These are phyloP conservation scores for Stigmatopora nigra DNA, from an alignment of 2,113 vertebrate genomes.

Conservation along the genomic window DNA sequence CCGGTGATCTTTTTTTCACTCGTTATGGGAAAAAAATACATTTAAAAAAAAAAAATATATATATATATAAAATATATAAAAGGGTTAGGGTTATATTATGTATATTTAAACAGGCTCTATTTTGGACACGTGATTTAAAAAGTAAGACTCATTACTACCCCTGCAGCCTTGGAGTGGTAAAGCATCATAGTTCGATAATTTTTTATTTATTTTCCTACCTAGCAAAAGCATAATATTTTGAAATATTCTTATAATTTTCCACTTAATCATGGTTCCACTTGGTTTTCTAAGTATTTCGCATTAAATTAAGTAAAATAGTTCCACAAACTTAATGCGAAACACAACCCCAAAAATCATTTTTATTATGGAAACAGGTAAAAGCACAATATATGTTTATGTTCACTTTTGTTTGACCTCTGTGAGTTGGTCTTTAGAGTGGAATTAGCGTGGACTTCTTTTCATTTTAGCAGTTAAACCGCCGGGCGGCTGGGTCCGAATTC, in stretches of 20 bases:
- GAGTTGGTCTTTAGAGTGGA: not conserved
- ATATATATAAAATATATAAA: no score
- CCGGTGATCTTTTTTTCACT: no score
- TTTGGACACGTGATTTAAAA: no score
- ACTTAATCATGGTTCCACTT: not conserved
- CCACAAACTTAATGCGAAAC: not conserved
- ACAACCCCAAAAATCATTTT: not conserved
- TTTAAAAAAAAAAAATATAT: no score
- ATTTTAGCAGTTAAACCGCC: slow-evolving; percentile 6
- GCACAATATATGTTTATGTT: not conserved
- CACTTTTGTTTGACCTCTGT: slow-evolving; percentile 1
- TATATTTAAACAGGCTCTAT: no score
- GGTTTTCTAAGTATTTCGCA: not conserved
- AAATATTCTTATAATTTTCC: not conserved
- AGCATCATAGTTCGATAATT: not conserved
- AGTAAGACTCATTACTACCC: not conserved
- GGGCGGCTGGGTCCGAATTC: slow-evolving; percentile 2
- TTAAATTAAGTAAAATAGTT: not conserved
- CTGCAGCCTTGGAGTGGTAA: not conserved
- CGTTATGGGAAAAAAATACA: no score
- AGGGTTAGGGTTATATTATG: no score
- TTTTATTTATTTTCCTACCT: not conserved
- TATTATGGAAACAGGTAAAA: not conserved
- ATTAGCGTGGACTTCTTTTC: not conserved
- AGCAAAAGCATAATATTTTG: not conserved